A percentile compares a stretch with the other conserved stretches of the same genome.
Conservation (phyloP, 2,888 invertebrate genomes). For the Orthosia gothica region DNA sequence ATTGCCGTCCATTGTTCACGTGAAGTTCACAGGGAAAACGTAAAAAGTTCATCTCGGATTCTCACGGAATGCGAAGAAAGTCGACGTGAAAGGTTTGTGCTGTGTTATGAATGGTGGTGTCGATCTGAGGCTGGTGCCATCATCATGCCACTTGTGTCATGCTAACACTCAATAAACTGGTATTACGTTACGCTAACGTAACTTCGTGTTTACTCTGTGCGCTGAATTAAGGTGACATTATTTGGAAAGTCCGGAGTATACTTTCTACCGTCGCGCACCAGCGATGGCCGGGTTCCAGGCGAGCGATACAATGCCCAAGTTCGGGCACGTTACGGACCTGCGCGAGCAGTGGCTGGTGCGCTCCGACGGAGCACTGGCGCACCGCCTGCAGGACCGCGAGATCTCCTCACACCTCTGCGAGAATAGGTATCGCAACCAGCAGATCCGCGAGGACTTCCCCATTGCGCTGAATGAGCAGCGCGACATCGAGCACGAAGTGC, state of each 20-base stretch:
- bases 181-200: conserved; percentile 70
- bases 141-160: conserved; percentile 69
- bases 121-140: conserved; percentile 65
- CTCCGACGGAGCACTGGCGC: conserved; percentile 88
- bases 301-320: conserved; percentile 88
- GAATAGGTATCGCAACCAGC: conserved; percentile 88
- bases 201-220: conserved; percentile 57
- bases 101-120: conserved; percentile 58
- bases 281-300: conserved; percentile 86
- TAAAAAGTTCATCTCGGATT: conserved; percentile 81
- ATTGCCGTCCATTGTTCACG: conserved; percentile 83
- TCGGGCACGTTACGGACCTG: conserved; percentile 88
- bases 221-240: conserved; percentile 62
- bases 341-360: conserved; percentile 90
- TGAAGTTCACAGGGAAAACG: conserved; percentile 82
- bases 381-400: conserved; percentile 88
- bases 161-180: conserved; percentile 69
- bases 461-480: conserved; percentile 87
- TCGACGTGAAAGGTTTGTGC: conserved; percentile 74
- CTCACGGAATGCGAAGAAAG: conserved; percentile 88
- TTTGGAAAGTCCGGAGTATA: conserved; percentile 66
- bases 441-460: conserved; percentile 89
- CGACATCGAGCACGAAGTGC: conserved; percentile 85
- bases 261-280: conserved; percentile 71
- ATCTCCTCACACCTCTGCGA: conserved; percentile 89